phyloP scores from a whole-genome alignment of 2,797 vertebrate genomes.

The Coregonus sp. region DNA sequence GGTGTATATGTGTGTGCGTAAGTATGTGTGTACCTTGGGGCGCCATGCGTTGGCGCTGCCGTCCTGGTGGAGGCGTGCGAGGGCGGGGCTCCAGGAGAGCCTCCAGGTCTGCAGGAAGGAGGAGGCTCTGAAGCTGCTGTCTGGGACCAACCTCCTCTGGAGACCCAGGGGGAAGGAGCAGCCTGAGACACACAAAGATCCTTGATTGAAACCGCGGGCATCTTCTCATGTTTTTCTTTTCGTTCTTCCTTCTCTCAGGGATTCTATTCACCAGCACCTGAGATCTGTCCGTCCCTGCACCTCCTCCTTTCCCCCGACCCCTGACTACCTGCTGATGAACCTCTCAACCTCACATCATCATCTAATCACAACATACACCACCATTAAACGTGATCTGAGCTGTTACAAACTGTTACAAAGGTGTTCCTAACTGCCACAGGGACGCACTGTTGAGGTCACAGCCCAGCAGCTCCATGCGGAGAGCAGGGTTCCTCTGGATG shows the following conservation, averaged over 20 bases:
- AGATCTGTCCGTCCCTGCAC: constrained; percentile 21
- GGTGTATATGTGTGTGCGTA: background rate
- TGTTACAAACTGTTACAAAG: background rate
- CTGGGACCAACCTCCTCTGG: constrained; percentile 72
- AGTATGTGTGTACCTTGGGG: constrained; percentile 78
- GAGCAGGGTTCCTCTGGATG: constrained; percentile 71
- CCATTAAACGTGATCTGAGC: background rate
- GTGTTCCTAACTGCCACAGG: background rate
- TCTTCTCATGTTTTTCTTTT: background rate
- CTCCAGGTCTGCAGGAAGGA: constrained; percentile 74
- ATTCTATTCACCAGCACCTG: constrained; percentile 73
- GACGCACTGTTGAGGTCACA: constrained; percentile 91
- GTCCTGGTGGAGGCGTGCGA: constrained; percentile 84
- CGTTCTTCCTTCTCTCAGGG: constrained; percentile 49
- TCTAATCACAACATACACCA: background rate
- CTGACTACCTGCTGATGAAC: constrained; percentile 44
- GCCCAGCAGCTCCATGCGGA: constrained; percentile 91
- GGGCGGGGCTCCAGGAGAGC: constrained; percentile 78
- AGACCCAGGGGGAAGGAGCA: constrained; percentile 89
- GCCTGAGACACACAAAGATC: constrained; percentile 68
- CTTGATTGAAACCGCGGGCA: background rate
- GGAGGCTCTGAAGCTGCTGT: constrained; percentile 80
- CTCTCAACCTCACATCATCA: constrained; percentile 30
- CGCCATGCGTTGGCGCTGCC: constrained; percentile 91
- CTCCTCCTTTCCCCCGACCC: background rate